Conservation (phyloP, 2,797 vertebrate species). For the Gymnopithys bicolor region DNA sequence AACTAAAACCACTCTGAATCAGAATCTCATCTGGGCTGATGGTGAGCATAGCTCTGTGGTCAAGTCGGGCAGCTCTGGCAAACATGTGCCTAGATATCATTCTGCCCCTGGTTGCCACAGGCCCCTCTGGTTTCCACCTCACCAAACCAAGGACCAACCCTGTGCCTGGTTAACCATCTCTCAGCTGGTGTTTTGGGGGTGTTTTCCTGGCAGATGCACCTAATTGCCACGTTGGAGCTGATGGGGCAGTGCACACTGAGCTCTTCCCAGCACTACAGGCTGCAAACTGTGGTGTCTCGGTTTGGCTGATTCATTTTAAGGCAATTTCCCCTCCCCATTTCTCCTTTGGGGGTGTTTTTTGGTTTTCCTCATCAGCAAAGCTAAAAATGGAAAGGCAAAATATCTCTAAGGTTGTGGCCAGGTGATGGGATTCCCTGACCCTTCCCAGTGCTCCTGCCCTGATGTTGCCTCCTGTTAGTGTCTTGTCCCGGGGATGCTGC, state of each 20-base stretch:
- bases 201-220: not conserved
- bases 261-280: not conserved
- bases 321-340: not conserved
- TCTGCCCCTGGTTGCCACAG: not conserved
- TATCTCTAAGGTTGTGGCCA: accelerated
- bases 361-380: not conserved
- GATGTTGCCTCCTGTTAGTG: not conserved
- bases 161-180: not conserved
- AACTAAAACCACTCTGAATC: not conserved
- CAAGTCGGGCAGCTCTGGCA: not conserved
- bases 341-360: not conserved
- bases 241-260: accelerated
- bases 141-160: not conserved
- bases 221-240: not conserved
- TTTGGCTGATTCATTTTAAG: not conserved
- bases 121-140: not conserved
- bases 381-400: not conserved
- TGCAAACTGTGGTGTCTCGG: not conserved
- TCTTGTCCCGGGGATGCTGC: accelerated
- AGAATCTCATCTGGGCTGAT: not conserved
- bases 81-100: not conserved
- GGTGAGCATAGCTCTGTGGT: not conserved
- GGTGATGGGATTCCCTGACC: accelerated
- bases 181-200: not conserved
- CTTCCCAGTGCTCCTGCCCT: not conserved